A percentile compares a stretch with the other conserved stretches of the same genome.
Evolutionary conservation across 1,140 invertebrate genomes (phyloP).

Genomic region (Lordiphosa stackelbergi): DNA sequence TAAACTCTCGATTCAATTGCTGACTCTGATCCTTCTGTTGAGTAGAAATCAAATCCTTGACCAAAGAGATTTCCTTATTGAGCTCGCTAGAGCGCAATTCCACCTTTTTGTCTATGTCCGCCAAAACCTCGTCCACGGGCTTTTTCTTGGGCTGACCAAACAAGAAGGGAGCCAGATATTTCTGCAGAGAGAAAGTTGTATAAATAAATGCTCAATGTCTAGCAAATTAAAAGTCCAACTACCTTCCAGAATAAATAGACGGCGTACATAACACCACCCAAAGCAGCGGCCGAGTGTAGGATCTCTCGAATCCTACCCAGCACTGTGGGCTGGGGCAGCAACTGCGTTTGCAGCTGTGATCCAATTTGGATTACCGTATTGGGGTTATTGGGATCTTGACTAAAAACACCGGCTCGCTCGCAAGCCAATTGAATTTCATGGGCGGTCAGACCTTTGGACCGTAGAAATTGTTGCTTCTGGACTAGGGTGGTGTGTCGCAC

Average conservation of each 20-base stretch:
- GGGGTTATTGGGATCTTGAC: conserved; percentile 63
- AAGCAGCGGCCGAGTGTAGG: conserved; percentile 82
- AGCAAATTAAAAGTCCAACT: neutral
- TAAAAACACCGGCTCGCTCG: conserved; percentile 80
- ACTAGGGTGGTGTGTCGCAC: conserved; percentile 85
- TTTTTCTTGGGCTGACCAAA: conserved; percentile 82
- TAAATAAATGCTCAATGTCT: neutral
- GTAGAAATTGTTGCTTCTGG: conserved; percentile 88
- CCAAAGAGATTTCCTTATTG: conserved; percentile 79
- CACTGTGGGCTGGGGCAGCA: conserved; percentile 74
- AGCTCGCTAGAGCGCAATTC: conserved; percentile 81
- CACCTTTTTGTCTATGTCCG: conserved; percentile 83
- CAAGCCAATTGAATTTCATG: conserved; percentile 86
- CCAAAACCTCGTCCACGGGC: conserved; percentile 81
- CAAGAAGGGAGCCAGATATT: conserved; percentile 81
- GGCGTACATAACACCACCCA: conserved; percentile 84
- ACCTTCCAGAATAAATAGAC: conserved; percentile 87
- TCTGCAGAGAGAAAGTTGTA: conserved; percentile 77
- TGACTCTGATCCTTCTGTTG: conserved; percentile 79
- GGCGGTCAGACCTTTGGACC: conserved; percentile 88
- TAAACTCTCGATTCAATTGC: conserved; percentile 80
- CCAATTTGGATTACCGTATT: conserved; percentile 74
- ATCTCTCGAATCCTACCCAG: conserved; percentile 81
- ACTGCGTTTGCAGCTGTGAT: conserved; percentile 46
- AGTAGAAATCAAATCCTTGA: conserved; percentile 76